phyloP scores from a whole-genome alignment of 2,888 invertebrate species.

The Brassicogethes aeneus region DNA sequence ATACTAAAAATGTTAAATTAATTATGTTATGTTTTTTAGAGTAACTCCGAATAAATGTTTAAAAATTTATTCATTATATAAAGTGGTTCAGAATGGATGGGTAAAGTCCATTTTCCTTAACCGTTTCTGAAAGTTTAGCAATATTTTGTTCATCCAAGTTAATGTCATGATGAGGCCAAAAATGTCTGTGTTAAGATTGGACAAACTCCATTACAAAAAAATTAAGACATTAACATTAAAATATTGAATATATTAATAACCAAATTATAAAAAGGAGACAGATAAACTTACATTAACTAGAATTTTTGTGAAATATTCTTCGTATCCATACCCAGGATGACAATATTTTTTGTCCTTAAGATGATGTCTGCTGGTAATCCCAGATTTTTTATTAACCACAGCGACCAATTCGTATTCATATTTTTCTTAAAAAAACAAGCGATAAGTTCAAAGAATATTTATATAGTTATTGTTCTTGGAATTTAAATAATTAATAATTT shows the following conservation, averaged over 20 bases:
- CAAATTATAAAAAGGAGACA: slow-evolving; percentile 2
- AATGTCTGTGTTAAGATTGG: too few species aligned
- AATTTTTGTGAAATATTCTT: slow-evolving; percentile 66
- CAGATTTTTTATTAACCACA: slow-evolving; percentile 52
- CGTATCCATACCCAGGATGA: slow-evolving; percentile 70
- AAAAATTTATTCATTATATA: background rate
- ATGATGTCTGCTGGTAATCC: slow-evolving; percentile 51
- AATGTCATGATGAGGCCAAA: too few species aligned
- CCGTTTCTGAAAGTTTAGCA: too few species aligned
- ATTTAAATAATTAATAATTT: too few species aligned
- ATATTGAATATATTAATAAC: background rate
- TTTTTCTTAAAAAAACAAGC: slow-evolving; percentile 38
- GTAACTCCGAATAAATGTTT: too few species aligned
- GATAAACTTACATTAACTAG: slow-evolving; percentile 55
- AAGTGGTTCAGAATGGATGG: too few species aligned
- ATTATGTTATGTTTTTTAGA: slow-evolving; percentile 6
- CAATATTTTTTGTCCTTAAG: slow-evolving; percentile 66
- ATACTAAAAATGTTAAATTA: slow-evolving; percentile 52
- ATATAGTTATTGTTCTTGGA: too few species aligned
- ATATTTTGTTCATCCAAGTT: too few species aligned
- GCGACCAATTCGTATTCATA: slow-evolving; percentile 58
- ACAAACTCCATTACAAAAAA: too few species aligned
- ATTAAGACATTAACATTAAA: slow-evolving; percentile 5
- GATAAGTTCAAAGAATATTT: slow-evolving; percentile 4
- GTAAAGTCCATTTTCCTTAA: too few species aligned